A percentile compares a stretch with the other conserved stretches of the same genome.
These are phyloP conservation scores for Eupithecia centaureata DNA, from an alignment of 2,888 invertebrate species.

Conservation along the genomic window DNA sequence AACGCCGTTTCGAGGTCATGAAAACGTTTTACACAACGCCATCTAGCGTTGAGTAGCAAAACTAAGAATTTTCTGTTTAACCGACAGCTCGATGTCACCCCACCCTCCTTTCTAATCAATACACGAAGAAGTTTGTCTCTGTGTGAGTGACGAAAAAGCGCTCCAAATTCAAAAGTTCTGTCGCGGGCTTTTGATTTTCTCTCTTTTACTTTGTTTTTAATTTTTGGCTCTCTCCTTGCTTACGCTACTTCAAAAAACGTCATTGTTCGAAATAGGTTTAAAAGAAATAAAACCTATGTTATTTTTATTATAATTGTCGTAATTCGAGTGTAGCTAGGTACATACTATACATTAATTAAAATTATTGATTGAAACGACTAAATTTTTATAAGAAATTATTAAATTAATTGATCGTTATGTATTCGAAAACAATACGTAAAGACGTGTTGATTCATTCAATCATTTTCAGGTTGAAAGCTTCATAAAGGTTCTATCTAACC, in stretches of 20 bases:
- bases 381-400: too few species aligned
- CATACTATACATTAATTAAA: too few species aligned
- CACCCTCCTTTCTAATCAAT: conserved; percentile 43
- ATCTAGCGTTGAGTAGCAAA: conserved; percentile 62
- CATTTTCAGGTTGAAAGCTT: too few species aligned
- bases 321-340: too few species aligned
- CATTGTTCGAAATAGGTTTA: too few species aligned
- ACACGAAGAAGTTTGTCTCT: conserved; percentile 43
- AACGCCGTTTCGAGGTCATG: background rate
- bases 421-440: too few species aligned
- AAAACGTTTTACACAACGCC: conserved; percentile 40
- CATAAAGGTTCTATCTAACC: too few species aligned
- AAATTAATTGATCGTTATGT: too few species aligned
- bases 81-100: conserved; percentile 48
- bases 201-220: conserved; percentile 7
- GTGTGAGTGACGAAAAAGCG: conserved; percentile 66
- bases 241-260: background rate
- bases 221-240: background rate
- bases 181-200: conserved; percentile 20
- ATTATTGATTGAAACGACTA: background rate
- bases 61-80: conserved; percentile 56
- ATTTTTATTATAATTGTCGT: too few species aligned
- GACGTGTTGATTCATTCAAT: too few species aligned
- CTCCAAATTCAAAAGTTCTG: conserved; percentile 61
- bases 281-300: too few species aligned